Conservation (phyloP, 2,888 invertebrate genomes). For the Leptinotarsa peninsularis region DNA sequence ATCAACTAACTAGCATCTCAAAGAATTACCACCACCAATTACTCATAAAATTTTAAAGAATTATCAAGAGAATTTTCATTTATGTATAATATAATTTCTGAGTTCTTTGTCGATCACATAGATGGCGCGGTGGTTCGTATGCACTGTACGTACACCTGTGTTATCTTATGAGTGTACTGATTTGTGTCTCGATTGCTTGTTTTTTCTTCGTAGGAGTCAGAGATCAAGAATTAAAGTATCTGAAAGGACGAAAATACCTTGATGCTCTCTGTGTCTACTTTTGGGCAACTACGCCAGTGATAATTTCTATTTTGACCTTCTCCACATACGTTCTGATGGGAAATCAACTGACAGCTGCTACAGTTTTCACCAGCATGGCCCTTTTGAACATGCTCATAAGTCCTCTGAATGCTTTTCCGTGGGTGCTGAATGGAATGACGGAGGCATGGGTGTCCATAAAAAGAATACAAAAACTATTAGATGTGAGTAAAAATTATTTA, state of each 20-base stretch:
- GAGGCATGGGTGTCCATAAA: slow-evolving; percentile 96
- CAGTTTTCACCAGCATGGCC: slow-evolving; percentile 94
- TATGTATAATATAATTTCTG: no score
- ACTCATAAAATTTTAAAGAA: no score
- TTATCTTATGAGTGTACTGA: no score
- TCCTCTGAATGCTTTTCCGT: slow-evolving; percentile 97
- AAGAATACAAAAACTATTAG: slow-evolving; percentile 84
- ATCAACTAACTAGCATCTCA: no score
- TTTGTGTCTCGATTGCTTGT: neutral
- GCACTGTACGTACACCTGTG: no score
- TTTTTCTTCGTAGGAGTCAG: slow-evolving; percentile 70
- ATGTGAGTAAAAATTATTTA: slow-evolving; percentile 70
- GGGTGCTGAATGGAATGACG: slow-evolving; percentile 96
- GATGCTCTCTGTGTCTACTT: slow-evolving; percentile 98
- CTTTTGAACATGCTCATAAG: slow-evolving; percentile 95
- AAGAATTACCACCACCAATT: no score
- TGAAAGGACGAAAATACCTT: slow-evolving; percentile 91
- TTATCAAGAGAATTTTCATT: no score
- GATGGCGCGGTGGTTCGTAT: no score
- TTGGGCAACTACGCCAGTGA: slow-evolving; percentile 97
- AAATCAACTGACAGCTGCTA: slow-evolving; percentile 85
- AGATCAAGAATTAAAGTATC: slow-evolving; percentile 78
- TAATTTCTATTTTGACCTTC: slow-evolving; percentile 88
- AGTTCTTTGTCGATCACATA: no score
- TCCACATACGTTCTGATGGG: slow-evolving; percentile 83